Evolutionary conservation across 2,797 vertebrate genomes (phyloP), one percentile per base, ranked within the genome.

Genomic region (Sebastiscus albofasciatus): DNA sequence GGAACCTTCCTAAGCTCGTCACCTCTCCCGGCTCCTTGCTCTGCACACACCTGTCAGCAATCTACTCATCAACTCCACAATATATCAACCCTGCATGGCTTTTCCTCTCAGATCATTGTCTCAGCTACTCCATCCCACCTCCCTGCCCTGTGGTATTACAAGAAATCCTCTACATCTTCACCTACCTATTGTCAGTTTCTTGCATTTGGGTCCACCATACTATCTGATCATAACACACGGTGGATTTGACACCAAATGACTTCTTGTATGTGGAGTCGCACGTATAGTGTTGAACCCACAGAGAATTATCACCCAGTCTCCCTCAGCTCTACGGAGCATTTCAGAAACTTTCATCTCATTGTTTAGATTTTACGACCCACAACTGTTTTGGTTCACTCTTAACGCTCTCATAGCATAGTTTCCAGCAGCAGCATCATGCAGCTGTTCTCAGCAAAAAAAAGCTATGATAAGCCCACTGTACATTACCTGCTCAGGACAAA

Each of bases 371-470:
- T 55, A 81, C 8, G 7, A 24, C 39, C 22, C 9, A 24, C 36
- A 75, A 56, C 29, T 81, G 64, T 54, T 87, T 73, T 52, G 20
- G 33, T 87, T 72, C 39, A 61, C 46, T 74, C 31, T 3, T 18
- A 55, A 33, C 2, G 2, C 68, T 39, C 61, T 58, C 34, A 52
- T 31, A 55, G 46, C 20, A 26, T 20, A 62, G 26, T 64, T 81
- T 66, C 65, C 69, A 69, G 61, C 71, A 65, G 55, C 33, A 75
- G 70, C 34, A 36, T 12, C 34, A 36, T 12, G 49, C 59, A 77
- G 72, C 72, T 76, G 26, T 34, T 79, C 36, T 29, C 26, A 20
- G 67, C 16, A 42, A 42, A 18, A 42, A 42, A 18, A 65, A 46
- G 20, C 34, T 65, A 11, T 26, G 27, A 56, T 34, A 36, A 55